phyloP scores from a whole-genome alignment of 1,140 invertebrate genomes.

The Drosophila ercepeae region DNA sequence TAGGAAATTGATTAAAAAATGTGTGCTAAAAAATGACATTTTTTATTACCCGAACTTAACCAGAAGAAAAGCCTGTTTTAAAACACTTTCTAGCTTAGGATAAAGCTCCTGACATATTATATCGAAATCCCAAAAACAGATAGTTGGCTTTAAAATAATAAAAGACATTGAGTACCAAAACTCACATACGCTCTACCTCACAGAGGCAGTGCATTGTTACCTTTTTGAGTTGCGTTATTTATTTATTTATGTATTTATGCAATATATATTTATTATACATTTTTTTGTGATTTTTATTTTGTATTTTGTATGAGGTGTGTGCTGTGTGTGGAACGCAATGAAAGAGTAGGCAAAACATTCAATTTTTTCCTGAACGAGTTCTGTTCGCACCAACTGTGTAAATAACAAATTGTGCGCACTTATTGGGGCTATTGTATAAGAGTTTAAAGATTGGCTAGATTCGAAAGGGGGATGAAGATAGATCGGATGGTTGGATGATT shows the following conservation, averaged over 20 bases:
- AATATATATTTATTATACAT: constrained; percentile 69
- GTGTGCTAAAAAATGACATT: too few species aligned
- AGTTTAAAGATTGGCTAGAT: constrained; percentile 1
- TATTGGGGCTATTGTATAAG: constrained; percentile 30
- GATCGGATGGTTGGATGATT: too few species aligned
- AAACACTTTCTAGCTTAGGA: background rate
- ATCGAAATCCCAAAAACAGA: background rate
- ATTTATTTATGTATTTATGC: constrained; percentile 68
- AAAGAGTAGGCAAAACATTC: constrained; percentile 37
- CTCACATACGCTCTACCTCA: constrained; percentile 41
- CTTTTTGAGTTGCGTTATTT: constrained; percentile 41
- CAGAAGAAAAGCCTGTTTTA: too few species aligned
- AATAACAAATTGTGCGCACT: constrained; percentile 40
- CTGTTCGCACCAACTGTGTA: constrained; percentile 68
- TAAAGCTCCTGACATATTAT: too few species aligned
- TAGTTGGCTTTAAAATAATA: constrained; percentile 53
- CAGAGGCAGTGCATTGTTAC: constrained; percentile 59
- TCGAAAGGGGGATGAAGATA: background rate
- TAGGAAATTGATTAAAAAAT: background rate
- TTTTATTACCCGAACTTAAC: too few species aligned
- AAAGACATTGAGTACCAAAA: constrained; percentile 21
- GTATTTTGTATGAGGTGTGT: constrained; percentile 17
- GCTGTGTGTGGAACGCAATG: constrained; percentile 6
- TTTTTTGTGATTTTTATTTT: constrained; percentile 35
- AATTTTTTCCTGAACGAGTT: constrained; percentile 42